Conservation (phyloP, 2,888 invertebrate genomes). For the Monochamus alternatus region DNA sequence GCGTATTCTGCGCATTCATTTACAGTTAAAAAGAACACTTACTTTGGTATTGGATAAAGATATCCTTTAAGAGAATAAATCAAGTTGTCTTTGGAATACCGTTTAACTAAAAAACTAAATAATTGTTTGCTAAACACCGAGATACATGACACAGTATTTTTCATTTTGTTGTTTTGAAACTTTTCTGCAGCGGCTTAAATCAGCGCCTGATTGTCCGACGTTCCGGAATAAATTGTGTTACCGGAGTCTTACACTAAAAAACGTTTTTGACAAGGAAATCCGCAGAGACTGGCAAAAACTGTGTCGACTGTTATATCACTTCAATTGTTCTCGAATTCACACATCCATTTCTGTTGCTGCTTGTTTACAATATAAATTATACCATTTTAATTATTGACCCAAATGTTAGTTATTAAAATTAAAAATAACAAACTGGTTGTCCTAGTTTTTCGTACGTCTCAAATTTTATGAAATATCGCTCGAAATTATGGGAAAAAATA, state of each 20-base stretch:
- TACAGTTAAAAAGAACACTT: too few species aligned
- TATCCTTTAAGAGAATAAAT: too few species aligned
- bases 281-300: constrained; percentile 46
- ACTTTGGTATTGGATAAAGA: too few species aligned
- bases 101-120: too few species aligned
- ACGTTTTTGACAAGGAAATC: constrained; percentile 38
- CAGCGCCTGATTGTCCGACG: background rate
- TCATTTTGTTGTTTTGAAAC: too few species aligned
- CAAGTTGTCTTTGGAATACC: too few species aligned
- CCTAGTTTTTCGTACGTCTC: background rate
- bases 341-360: constrained; percentile 47
- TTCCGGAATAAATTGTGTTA: background rate
- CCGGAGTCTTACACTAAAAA: constrained; percentile 11
- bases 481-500: constrained; percentile 23
- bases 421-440: constrained; percentile 20
- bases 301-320: constrained; percentile 53
- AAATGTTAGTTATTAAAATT: constrained; percentile 30
- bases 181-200: background rate
- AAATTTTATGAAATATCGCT: constrained; percentile 9
- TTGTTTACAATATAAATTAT: constrained; percentile 42
- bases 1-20: too few species aligned
- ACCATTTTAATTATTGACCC: constrained; percentile 33
- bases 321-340: constrained; percentile 54
- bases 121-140: too few species aligned
- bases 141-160: too few species aligned